Conservation (phyloP, 2,888 invertebrate genomes). For the Eucera pruinosa region DNA sequence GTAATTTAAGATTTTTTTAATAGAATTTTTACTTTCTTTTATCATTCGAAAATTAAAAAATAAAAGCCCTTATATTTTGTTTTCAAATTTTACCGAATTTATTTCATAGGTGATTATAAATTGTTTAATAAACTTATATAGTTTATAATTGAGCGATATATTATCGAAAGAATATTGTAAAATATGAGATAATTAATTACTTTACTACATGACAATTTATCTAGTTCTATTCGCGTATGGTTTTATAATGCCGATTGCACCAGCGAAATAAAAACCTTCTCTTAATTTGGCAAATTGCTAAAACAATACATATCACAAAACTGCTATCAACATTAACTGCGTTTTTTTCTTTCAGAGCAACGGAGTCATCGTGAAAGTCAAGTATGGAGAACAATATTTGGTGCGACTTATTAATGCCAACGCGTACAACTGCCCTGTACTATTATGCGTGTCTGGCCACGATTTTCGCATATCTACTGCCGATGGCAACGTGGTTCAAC, state of each 20-base stretch:
- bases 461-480: slow-evolving; percentile 85
- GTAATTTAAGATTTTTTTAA: too few relatives aligned
- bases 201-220: not conserved
- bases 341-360: slow-evolving; percentile 51
- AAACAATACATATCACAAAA: slow-evolving; percentile 1
- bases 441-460: slow-evolving; percentile 85
- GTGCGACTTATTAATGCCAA: slow-evolving; percentile 86
- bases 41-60: too few relatives aligned
- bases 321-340: not conserved
- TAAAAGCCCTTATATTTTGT: too few relatives aligned
- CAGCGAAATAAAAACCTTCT: slow-evolving; percentile 20
- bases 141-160: too few relatives aligned
- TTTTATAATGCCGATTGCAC: slow-evolving; percentile 18
- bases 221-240: not conserved
- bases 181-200: too few relatives aligned
- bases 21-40: too few relatives aligned
- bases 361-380: slow-evolving; percentile 76
- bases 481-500: slow-evolving; percentile 85
- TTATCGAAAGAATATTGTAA: too few relatives aligned
- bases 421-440: slow-evolving; percentile 86
- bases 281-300: slow-evolving; percentile 13
- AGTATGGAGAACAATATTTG: slow-evolving; percentile 85
- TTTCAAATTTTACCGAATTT: too few relatives aligned
- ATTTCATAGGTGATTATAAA: too few relatives aligned
- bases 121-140: too few relatives aligned